Evolutionary conservation across 1,140 invertebrate genomes (phyloP), one percentile per base, ranked within the genome.

Genomic region (Drosophila truncata): DNA sequence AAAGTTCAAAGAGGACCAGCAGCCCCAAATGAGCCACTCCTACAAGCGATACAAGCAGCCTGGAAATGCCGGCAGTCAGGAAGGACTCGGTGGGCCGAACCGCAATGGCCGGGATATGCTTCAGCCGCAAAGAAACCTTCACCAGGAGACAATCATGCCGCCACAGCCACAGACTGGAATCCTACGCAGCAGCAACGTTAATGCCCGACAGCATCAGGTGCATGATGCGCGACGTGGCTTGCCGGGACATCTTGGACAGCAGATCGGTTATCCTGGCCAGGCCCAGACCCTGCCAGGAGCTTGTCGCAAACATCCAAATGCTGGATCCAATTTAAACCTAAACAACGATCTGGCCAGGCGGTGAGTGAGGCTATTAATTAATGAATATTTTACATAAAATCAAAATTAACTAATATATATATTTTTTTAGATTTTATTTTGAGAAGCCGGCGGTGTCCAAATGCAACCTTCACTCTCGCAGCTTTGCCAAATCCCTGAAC

Each of bases 401-500:
- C 11, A 5, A 0, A 20, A 42, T 18, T 20, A 9, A 52, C 33
- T 9, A 33, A 14, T 31, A 8, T 5, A 14, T 1, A 10, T 20
- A 1, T 37, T 42, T 3, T 52, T 42, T 0, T 4, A 93, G 92
- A 37, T 93, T 91, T 55, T 93, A 81, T 58, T 93, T 93, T 14
- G 91, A 92, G 41, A 93, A 93, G 35, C 81, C 91, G 7, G 75
- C 52, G 8, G 82, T 83, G 5, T 78, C 76, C 58, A 93, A 93
- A 44, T 92, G 91, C 57, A 91, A 91, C 60, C 52, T 92, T 23
- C 90, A 92, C 64, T 82, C 90, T 2, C 88, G 83, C 37, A 92
- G 91, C 57, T 84, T 93, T 27, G 92, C 92, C 54, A 93, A 93
- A 42, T 92, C 91, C 1, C 50, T 93, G 13, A 93, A 93, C 33